Conservation (phyloP, 2,888 invertebrate species). For the Bunonema sp. region DNA sequence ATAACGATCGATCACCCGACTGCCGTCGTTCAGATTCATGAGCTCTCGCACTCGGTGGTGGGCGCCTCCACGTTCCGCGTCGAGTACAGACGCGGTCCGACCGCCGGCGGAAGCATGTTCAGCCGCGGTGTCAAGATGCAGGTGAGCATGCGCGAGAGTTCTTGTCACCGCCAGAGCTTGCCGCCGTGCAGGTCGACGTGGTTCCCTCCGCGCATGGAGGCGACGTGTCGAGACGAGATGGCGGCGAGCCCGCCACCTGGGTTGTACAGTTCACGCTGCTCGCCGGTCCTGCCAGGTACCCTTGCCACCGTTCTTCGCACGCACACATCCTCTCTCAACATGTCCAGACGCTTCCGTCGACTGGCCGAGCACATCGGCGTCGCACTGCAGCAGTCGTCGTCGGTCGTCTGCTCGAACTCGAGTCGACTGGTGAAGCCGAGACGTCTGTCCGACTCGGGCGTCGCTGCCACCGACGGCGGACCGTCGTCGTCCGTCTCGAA, state of each 20-base stretch:
- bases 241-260: constrained; percentile 30
- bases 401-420: no score
- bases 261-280: constrained; percentile 41
- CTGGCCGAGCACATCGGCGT: constrained; percentile 24
- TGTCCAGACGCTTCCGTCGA: constrained; percentile 22
- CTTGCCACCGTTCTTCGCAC: neutral
- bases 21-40: constrained; percentile 81
- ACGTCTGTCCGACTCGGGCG: constrained; percentile 17
- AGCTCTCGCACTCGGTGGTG: constrained; percentile 87
- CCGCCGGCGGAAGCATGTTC: constrained; percentile 54
- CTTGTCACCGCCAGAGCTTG: constrained; percentile 3
- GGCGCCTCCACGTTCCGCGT: constrained; percentile 94
- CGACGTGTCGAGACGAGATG: no score
- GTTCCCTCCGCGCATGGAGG: constrained; percentile 20
- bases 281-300: constrained; percentile 16
- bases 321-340: constrained; percentile 4
- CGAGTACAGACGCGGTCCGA: constrained; percentile 76
- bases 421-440: constrained; percentile 20
- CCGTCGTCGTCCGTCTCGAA: no score
- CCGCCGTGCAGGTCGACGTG: constrained; percentile 20
- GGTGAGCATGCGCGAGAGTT: constrained; percentile 7
- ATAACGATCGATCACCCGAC: neutral
- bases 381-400: no score
- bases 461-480: no score
- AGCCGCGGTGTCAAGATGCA: constrained; percentile 44